Percentiles rank a stretch among this genome's conserved stretches.
These are phyloP conservation scores for Mastacembelus armatus DNA, from an alignment of 2,797 vertebrate genomes.

Conservation along the genomic window DNA sequence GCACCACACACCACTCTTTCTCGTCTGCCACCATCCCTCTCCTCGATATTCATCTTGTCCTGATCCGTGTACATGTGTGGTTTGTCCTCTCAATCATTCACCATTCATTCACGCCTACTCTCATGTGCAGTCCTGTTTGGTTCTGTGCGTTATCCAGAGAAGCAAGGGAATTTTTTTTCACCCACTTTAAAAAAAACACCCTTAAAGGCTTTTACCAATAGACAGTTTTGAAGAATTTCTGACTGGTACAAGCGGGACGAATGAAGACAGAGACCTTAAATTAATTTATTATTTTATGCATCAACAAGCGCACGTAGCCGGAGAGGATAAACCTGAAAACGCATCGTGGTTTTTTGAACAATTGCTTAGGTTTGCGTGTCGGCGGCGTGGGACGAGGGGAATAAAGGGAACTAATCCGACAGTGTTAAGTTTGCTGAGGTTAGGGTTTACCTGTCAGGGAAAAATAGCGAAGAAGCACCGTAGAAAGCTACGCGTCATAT, in stretches of 20 bases:
- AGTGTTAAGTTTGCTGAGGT: slow-evolving; percentile 73
- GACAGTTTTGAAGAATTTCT: slow-evolving; percentile 45
- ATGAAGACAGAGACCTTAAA: slow-evolving; percentile 51
- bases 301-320: slow-evolving; percentile 70
- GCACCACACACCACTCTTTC: slow-evolving; percentile 57
- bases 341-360: slow-evolving; percentile 34
- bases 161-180: not conserved
- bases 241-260: slow-evolving; percentile 43
- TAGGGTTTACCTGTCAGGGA: slow-evolving; percentile 49
- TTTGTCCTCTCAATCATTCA: slow-evolving; percentile 62
- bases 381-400: slow-evolving; percentile 19
- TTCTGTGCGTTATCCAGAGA: slow-evolving; percentile 60
- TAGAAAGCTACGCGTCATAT: slow-evolving; percentile 73
- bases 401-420: slow-evolving; percentile 51
- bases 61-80: slow-evolving; percentile 58
- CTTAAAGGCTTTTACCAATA: slow-evolving; percentile 10
- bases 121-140: slow-evolving; percentile 66
- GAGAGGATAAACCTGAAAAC: slow-evolving; percentile 56
- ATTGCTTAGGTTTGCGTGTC: slow-evolving; percentile 55
- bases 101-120: slow-evolving; percentile 78
- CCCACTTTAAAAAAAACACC: slow-evolving; percentile 19
- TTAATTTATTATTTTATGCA: slow-evolving; percentile 78
- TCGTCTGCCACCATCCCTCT: slow-evolving; percentile 58
- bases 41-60: slow-evolving; percentile 73
- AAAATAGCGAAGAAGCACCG: slow-evolving; percentile 43